These are phyloP conservation scores for Sula dactylatra DNA, from an alignment of 2,113 vertebrate species.

Conservation along the genomic window DNA sequence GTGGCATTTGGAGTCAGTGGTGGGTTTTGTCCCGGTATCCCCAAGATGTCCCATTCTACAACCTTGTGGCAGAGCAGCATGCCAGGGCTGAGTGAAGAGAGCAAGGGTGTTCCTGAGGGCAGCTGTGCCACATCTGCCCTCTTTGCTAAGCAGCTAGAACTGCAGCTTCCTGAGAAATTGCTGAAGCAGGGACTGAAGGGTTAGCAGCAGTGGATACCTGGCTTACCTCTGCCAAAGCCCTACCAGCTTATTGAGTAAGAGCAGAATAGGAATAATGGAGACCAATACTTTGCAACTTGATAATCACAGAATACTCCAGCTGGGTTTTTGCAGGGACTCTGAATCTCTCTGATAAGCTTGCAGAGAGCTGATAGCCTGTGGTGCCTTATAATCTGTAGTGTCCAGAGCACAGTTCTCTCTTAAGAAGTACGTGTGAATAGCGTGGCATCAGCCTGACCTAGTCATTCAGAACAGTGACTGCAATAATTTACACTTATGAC, in stretches of 20 bases:
- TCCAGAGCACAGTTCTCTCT: background rate
- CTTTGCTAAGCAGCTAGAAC: background rate
- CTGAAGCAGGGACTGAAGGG: background rate
- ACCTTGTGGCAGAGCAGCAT: background rate
- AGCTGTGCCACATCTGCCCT: background rate
- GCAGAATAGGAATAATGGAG: constrained; percentile 7
- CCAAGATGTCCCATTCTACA: background rate
- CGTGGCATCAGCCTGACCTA: background rate
- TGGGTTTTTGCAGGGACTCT: constrained; percentile 4
- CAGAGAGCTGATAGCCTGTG: background rate
- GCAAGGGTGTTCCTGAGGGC: background rate
- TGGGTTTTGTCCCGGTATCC: background rate
- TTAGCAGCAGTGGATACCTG: background rate
- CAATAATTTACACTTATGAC: constrained; percentile 16
- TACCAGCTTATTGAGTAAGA: background rate
- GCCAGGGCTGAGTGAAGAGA: background rate
- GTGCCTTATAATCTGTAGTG: constrained; percentile 19
- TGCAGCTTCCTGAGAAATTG: background rate
- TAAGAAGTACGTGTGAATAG: background rate
- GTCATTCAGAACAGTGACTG: background rate
- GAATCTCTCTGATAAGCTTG: constrained; percentile 19
- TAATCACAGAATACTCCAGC: constrained; percentile 4
- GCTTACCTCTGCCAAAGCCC: background rate
- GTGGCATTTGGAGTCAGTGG: background rate
- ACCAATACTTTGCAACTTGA: background rate